Percentiles rank a stretch among this genome's conserved stretches.
Conservation (phyloP, 2,888 invertebrate species). For the Sesamia inferens region DNA sequence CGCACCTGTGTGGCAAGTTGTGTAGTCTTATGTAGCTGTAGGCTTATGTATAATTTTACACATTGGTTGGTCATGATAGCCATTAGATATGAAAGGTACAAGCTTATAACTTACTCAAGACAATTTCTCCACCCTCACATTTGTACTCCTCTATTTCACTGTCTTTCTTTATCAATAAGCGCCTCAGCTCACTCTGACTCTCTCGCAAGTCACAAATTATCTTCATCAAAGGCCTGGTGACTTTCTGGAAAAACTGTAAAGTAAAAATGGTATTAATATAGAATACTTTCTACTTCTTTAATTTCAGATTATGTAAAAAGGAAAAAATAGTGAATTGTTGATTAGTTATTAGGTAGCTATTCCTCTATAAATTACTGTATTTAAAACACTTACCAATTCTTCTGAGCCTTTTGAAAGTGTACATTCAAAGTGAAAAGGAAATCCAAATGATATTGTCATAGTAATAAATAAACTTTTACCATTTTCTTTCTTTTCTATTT, state of each 20-base stretch:
- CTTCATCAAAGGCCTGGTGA: conserved; percentile 78
- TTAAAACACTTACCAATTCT: conserved; percentile 73
- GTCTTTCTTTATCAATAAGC: conserved; percentile 87
- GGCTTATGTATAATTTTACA: no score
- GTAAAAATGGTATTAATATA: neutral
- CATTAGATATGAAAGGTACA: no score
- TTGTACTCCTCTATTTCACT: conserved; percentile 89
- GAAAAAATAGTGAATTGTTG: neutral
- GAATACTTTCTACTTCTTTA: neutral
- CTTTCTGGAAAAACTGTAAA: conserved; percentile 79
- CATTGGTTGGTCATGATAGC: no score
- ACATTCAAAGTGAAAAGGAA: conserved; percentile 72
- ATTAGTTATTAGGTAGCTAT: neutral
- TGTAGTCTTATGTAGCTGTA: no score
- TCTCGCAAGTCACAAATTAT: conserved; percentile 83
- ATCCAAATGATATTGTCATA: conserved; percentile 70
- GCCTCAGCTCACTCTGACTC: conserved; percentile 82
- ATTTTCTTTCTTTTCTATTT: conserved; percentile 59
- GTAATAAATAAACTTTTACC: conserved; percentile 63
- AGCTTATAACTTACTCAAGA: conserved; percentile 77
- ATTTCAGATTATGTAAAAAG: neutral
- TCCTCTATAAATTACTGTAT: neutral
- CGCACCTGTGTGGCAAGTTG: no score
- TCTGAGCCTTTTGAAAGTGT: conserved; percentile 71
- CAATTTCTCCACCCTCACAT: conserved; percentile 84